Conservation (phyloP, 2,888 invertebrate species). For the Lamellibrachia columna region DNA sequence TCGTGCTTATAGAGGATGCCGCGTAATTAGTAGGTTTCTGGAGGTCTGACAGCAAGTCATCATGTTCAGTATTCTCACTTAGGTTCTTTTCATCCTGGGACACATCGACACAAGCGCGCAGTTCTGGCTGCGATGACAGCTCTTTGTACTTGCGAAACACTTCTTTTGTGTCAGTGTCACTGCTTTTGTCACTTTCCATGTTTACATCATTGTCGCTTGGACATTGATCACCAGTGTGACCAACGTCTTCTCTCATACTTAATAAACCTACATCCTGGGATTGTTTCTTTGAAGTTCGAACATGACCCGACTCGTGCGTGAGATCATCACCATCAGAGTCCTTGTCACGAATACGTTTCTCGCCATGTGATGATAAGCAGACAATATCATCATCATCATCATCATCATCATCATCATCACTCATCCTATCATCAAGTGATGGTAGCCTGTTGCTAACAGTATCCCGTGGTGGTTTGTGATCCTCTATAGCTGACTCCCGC, state of each 20-base stretch:
- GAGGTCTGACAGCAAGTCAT: not conserved
- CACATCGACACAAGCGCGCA: not conserved
- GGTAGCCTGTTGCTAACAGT: not conserved
- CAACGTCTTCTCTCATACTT: not conserved
- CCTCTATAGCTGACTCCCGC: not conserved
- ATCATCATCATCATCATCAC: constrained; percentile 19
- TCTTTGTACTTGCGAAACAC: not conserved
- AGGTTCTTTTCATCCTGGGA: not conserved
- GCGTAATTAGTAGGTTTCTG: not conserved
- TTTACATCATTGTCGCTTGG: not conserved
- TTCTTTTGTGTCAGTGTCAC: not conserved
- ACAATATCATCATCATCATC: constrained; percentile 19
- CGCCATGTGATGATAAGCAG: not conserved
- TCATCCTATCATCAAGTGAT: not conserved
- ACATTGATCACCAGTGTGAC: not conserved
- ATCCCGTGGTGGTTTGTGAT: not conserved
- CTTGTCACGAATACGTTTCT: not conserved
- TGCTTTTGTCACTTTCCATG: not conserved
- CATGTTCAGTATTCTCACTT: not conserved
- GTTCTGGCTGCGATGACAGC: not conserved
- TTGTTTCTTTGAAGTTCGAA: constrained; percentile 16
- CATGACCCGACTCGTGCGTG: not conserved
- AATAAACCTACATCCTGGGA: not conserved
- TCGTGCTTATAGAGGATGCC: not conserved
- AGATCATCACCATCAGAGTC: constrained; percentile 14